Conservation (phyloP, 2,888 invertebrate genomes). For the Eupsilia transversa region DNA sequence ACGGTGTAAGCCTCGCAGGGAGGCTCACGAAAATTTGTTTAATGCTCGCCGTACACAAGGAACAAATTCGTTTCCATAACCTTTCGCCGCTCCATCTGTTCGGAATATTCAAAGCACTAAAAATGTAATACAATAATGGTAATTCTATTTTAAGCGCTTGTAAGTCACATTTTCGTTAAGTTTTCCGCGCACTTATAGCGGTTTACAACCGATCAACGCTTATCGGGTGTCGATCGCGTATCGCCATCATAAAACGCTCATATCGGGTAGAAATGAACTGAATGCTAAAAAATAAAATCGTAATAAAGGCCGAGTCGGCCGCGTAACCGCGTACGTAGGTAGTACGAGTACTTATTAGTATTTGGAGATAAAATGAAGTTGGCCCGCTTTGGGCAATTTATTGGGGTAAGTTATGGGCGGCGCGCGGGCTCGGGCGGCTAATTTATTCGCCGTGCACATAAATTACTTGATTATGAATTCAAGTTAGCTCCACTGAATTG, state of each 20-base stretch:
- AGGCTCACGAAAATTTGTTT: constrained; percentile 70
- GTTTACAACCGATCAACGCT: constrained; percentile 70
- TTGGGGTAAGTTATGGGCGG: constrained; percentile 90
- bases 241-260: constrained; percentile 86
- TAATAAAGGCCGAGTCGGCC: constrained; percentile 79
- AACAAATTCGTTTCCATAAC: constrained; percentile 63
- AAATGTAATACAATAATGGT: constrained; percentile 71
- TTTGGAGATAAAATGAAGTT: constrained; percentile 91
- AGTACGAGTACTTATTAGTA: constrained; percentile 89
- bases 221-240: constrained; percentile 83
- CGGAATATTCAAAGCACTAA: constrained; percentile 68
- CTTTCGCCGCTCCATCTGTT: constrained; percentile 49
- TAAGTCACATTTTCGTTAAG: constrained; percentile 77
- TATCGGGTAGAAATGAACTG: constrained; percentile 82
- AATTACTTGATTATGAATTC: constrained; percentile 91
- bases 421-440: constrained; percentile 89
- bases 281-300: constrained; percentile 79
- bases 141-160: constrained; percentile 71
- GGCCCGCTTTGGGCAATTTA: constrained; percentile 90
- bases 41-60: constrained; percentile 61
- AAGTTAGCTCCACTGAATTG: constrained; percentile 89
- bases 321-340: constrained; percentile 82
- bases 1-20: constrained; percentile 72
- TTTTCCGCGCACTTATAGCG: constrained; percentile 70
- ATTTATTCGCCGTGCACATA: constrained; percentile 91